These are phyloP conservation scores for Trachymyrmex septentrionalis DNA, from an alignment of 1,140 invertebrate species.

Conservation along the genomic window DNA sequence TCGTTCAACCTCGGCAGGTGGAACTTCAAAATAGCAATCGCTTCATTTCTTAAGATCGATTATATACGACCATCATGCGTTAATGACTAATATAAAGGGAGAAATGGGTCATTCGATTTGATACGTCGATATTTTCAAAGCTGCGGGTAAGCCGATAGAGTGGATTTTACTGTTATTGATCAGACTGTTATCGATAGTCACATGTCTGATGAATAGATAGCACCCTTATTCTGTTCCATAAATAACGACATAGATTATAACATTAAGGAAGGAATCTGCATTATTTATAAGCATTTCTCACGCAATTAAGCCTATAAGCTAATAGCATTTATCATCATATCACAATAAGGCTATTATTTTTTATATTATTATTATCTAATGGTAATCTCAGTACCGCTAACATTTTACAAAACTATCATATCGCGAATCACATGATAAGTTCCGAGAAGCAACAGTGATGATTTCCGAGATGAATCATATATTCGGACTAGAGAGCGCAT, in stretches of 20 bases:
- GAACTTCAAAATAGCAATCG: neutral
- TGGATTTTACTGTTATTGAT: slow-evolving; percentile 7
- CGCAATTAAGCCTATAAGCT: neutral
- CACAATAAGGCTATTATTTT: neutral
- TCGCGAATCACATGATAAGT: slow-evolving; percentile 6
- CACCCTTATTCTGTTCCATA: slow-evolving; percentile 4
- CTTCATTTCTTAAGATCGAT: slow-evolving; percentile 35
- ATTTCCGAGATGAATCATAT: slow-evolving; percentile 5
- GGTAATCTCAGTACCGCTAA: neutral
- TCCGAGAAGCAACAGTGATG: neutral
- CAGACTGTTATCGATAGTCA: neutral
- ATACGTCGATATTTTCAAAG: slow-evolving; percentile 29
- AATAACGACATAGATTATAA: slow-evolving; percentile 3
- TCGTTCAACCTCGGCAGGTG: slow-evolving; percentile 46
- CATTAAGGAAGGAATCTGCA: neutral
- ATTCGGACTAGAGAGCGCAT: neutral
- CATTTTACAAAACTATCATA: neutral
- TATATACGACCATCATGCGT: slow-evolving; percentile 17
- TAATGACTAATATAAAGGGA: slow-evolving; percentile 17
- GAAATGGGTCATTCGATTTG: slow-evolving; percentile 38
- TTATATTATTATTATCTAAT: neutral
- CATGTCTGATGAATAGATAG: slow-evolving; percentile 17
- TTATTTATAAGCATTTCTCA: neutral
- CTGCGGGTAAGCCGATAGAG: slow-evolving; percentile 18
- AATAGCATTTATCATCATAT: neutral